These are phyloP conservation scores for Sclerurus mexicanus DNA, from an alignment of 2,113 vertebrate species.

Conservation along the genomic window DNA sequence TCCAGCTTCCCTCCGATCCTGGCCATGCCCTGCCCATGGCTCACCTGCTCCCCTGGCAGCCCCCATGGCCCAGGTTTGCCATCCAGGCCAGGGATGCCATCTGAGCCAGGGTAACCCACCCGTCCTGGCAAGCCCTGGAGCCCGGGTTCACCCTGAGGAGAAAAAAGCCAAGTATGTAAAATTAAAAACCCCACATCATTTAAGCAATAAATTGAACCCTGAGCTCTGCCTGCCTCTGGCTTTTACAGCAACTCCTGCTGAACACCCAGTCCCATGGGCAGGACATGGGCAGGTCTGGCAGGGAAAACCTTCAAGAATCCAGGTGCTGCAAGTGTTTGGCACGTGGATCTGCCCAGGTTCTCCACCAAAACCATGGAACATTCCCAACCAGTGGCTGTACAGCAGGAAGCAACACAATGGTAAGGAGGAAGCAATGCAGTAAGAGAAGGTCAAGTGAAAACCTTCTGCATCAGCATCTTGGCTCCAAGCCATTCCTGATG, in stretches of 20 bases:
- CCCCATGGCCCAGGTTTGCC: constrained; percentile 77
- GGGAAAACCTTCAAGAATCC: not conserved
- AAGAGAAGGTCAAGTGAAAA: not conserved
- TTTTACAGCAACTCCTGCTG: not conserved
- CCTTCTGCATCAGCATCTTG: not conserved
- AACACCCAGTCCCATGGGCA: not conserved
- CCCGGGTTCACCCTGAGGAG: constrained; percentile 78
- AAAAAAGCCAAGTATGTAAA: not conserved
- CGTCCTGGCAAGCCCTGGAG: constrained; percentile 74
- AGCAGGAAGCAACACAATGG: accelerated
- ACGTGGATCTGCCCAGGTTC: not conserved
- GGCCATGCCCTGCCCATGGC: accelerated
- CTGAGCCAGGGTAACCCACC: constrained; percentile 72
- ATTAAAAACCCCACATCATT: not conserved
- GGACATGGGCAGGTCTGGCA: not conserved
- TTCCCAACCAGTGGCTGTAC: accelerated
- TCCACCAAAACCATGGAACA: accelerated
- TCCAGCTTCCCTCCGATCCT: not conserved
- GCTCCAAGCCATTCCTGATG: not conserved
- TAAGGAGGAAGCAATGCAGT: not conserved
- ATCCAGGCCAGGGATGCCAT: constrained; percentile 79
- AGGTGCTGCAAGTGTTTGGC: not conserved
- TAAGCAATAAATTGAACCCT: accelerated
- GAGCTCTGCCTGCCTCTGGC: not conserved
- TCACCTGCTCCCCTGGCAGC: constrained; percentile 78